Base-by-base conservation (phyloP, 2,797 vertebrate species). In the Galagoides demidoff region DNA sequence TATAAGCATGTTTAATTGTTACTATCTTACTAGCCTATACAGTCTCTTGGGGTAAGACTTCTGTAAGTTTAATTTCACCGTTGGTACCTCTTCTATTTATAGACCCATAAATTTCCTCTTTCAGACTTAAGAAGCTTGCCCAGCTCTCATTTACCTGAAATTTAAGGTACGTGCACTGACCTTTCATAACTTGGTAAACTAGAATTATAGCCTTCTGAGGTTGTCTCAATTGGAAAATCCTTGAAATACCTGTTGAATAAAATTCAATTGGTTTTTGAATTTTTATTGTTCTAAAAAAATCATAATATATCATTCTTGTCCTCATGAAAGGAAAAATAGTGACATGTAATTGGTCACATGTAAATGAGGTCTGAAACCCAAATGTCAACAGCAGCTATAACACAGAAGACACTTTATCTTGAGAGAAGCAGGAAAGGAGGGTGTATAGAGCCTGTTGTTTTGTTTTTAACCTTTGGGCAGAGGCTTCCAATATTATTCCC, bases 161-260 rank as follows among this genome's bases (percentile, higher is more conserved):
- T 89, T 85, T 52, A 89, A 89, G 77, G n/a, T 11, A 76, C 5
- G 22, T 52, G 49, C 9, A 68, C 13, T 92, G 79, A 96, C 52
- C 71, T 95, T 96, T 91, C n/a, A 77, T 59, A 85, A 89, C 7
- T 64, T 86, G 16, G 19, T 81, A 87, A 86, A 73, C 12, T 61
- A 94, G 14, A 96, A 6, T 55, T 84, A 94, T 5, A 92, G 34
- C 23, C 27, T 92, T 87, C 31, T 37, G 52, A 81, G 49, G 34
- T 95, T 86, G 81, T 49, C 73, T 76, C 61, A 64, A 31, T 13
- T 89, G 76, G 25, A 95, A 90, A 95, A 29, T 61, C 74, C 11
- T 94, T 94, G 22, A 82, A 95, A 93, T 85, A 74, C 10, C 37
- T 83, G 34, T 92, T 90, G 64, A 95, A 89, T 55, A 89, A 94